Conservation (phyloP, 2,888 invertebrate genomes). For the Frankliniella intonsa region DNA sequence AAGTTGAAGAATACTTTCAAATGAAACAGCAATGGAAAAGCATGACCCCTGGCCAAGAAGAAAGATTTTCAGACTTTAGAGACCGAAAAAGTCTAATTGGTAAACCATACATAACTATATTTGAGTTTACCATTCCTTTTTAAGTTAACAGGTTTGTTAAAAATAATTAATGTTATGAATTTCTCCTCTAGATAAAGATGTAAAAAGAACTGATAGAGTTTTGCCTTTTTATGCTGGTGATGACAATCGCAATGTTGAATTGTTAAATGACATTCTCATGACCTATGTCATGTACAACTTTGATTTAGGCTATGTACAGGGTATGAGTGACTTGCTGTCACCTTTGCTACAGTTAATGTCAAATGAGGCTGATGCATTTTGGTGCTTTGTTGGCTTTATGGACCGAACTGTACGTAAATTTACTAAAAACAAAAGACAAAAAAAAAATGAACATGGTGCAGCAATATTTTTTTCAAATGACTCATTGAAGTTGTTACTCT, state of each 20-base stretch:
- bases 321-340: conserved; percentile 96
- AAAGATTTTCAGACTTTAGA: conserved; percentile 77
- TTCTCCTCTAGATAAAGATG: conserved; percentile 78
- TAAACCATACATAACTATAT: conserved; percentile 42
- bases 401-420: conserved; percentile 72
- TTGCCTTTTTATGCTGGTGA: conserved; percentile 91
- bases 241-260: conserved; percentile 78
- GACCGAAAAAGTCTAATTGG: conserved; percentile 88
- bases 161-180: conserved; percentile 1
- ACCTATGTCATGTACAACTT: conserved; percentile 99
- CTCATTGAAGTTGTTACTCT: background rate
- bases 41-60: conserved; percentile 81
- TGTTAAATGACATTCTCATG: conserved; percentile 89
- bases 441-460: conserved; percentile 7
- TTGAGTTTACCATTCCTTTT: background rate
- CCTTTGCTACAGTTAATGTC: conserved; percentile 84
- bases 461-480: conserved; percentile 27
- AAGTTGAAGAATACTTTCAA: conserved; percentile 80
- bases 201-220: conserved; percentile 89
- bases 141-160: background rate
- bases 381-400: conserved; percentile 99
- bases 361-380: conserved; percentile 94
- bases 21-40: conserved; percentile 98
- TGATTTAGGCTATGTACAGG: conserved; percentile 92
- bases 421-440: background rate